A percentile compares a stretch with the other conserved stretches of the same genome.
phyloP scores from a whole-genome alignment of 2,888 invertebrate genomes.

The Coelinius sp. region DNA sequence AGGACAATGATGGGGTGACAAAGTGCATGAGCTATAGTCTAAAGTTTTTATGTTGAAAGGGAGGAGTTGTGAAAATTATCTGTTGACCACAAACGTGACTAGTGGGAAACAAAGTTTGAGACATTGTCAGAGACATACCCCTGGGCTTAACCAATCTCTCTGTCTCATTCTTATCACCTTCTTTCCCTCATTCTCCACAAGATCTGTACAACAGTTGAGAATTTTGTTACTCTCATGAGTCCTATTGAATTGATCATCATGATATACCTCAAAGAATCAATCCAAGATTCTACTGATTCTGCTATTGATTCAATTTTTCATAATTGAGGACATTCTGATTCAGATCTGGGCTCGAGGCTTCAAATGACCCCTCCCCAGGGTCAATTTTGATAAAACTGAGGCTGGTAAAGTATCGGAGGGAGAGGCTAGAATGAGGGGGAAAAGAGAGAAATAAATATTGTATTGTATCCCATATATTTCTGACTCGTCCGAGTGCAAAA shows the following conservation, averaged over 20 bases:
- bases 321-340: too few relatives aligned
- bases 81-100: constrained; percentile 29
- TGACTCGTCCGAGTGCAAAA: too few relatives aligned
- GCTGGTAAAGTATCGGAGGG: too few relatives aligned
- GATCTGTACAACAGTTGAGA: not conserved
- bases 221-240: not conserved
- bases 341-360: too few relatives aligned
- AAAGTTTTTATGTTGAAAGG: not conserved
- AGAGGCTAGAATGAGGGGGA: too few relatives aligned
- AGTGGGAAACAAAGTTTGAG: not conserved
- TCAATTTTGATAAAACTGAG: too few relatives aligned
- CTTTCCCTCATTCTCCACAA: not conserved
- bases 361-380: too few relatives aligned
- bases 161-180: not conserved
- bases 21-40: not conserved
- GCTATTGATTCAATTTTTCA: not conserved
- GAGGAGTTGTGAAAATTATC: constrained; percentile 24
- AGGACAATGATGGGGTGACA: not conserved
- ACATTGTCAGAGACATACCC: constrained; percentile 12
- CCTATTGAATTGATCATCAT: constrained; percentile 14
- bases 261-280: not conserved
- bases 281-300: not conserved
- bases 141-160: not conserved
- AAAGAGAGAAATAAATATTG: too few relatives aligned
- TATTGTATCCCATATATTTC: too few relatives aligned